Evolutionary conservation across 2,888 invertebrate species (phyloP).

Genomic region (Dryadula phaetusa): DNA sequence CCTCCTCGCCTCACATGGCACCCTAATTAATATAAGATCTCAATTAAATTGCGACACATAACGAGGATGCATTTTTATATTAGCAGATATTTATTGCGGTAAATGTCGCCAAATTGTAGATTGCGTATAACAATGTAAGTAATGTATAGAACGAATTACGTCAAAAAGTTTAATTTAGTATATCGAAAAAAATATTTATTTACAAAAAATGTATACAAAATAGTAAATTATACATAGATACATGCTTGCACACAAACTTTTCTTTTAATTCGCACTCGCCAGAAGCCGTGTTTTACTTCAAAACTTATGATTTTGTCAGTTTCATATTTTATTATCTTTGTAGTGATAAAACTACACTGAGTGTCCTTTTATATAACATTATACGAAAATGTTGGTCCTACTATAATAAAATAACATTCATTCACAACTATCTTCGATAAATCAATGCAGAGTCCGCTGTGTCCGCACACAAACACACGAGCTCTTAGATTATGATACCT

Average conservation of each 20-base stretch:
- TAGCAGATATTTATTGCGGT: slow-evolving; percentile 37
- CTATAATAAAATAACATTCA: slow-evolving; percentile 34
- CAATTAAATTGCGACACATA: slow-evolving; percentile 84
- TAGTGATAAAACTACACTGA: background rate
- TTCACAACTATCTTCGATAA: slow-evolving; percentile 40
- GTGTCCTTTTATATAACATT: background rate
- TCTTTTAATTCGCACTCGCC: no score
- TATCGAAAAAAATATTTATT: no score
- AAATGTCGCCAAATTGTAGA: background rate
- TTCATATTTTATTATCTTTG: background rate
- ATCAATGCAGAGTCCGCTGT: slow-evolving; percentile 44
- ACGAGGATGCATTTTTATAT: slow-evolving; percentile 74
- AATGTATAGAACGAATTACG: no score
- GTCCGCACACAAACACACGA: slow-evolving; percentile 42
- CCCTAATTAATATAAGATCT: slow-evolving; percentile 85
- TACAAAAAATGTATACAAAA: no score
- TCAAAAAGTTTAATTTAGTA: no score
- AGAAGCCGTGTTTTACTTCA: no score
- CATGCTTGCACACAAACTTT: no score
- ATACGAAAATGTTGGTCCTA: slow-evolving; percentile 2
- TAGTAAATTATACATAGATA: no score
- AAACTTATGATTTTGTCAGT: no score
- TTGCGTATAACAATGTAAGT: background rate
- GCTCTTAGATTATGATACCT: slow-evolving; percentile 49
- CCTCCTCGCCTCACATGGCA: slow-evolving; percentile 72